Evolutionary conservation across 2,888 invertebrate genomes (phyloP).

Genomic region (Phengaris alcon): DNA sequence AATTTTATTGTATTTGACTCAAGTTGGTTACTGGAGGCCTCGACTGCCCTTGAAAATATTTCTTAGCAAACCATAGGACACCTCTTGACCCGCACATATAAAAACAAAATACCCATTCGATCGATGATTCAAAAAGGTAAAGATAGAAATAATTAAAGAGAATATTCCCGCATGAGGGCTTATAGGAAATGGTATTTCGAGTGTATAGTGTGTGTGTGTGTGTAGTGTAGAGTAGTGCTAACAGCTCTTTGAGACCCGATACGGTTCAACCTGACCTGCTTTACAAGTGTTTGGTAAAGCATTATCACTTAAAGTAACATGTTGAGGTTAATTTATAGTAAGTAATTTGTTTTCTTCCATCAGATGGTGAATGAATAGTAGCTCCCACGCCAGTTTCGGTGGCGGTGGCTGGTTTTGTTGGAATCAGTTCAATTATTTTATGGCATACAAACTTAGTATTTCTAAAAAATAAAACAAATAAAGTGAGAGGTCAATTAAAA

Average conservation of each 20-base stretch:
- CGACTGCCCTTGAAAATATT: too few relatives aligned
- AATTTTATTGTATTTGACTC: too few relatives aligned
- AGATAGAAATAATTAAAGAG: background rate
- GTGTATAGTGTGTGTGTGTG: background rate
- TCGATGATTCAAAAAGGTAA: too few relatives aligned
- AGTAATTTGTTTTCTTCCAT: background rate
- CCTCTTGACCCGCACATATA: background rate
- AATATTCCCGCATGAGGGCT: background rate
- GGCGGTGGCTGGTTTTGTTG: too few relatives aligned
- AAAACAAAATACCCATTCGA: background rate
- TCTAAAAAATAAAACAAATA: too few relatives aligned
- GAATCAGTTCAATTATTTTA: too few relatives aligned
- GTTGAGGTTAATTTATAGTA: background rate
- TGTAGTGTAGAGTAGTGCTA: background rate
- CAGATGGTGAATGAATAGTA: too few relatives aligned
- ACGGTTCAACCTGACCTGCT: constrained; percentile 9
- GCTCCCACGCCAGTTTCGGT: too few relatives aligned
- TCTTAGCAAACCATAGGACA: too few relatives aligned
- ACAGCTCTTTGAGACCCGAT: constrained; percentile 1
- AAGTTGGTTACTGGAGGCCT: too few relatives aligned
- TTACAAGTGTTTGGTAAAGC: background rate
- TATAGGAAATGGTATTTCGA: constrained; percentile 11
- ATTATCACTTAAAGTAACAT: background rate
- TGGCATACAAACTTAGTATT: too few relatives aligned
- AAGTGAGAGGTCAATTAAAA: too few relatives aligned